Base-by-base conservation (phyloP, 2,888 invertebrate genomes). In the Cerastoderma edule region DNA sequence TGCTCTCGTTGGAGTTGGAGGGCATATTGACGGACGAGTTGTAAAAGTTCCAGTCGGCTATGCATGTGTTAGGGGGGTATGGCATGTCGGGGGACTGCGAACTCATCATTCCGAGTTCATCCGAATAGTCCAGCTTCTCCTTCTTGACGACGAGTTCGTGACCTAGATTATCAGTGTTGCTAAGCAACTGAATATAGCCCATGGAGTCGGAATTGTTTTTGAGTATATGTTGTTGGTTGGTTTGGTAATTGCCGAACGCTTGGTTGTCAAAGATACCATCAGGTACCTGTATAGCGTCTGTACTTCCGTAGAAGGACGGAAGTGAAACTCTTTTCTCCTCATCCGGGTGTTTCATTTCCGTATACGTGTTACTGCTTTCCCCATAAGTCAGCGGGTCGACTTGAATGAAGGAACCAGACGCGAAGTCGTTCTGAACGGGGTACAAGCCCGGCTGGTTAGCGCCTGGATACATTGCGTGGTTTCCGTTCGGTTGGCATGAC, bases 11-110 rank as follows among this genome's bases (percentile, higher is more conserved):
- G n/a, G 50, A n/a, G 30, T 33, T 66, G 1, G 53, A 22, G 33
- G 48, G 33, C 27, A 33, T 16, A 24, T 63, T 50, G 33, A 63
- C 35, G 0, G 71, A 1, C 2, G 60, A 33, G 46, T 75, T 70
- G 56, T 73, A 81, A 50, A 72, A 78, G 46, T 75, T 75, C 81
- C 81, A 81, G 63, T 81, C 81, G 16, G 68, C 30, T n/a, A 78
- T 71, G 63, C 81, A 73, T 1, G 81, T 78, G 54, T 75, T 81
- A 28, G 75, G 64, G 13, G 75, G 72, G 53, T 68, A 81, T 19
- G 66, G 65, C 48, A 73, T 81, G 56, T 78, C 81, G 0, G 70
- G 64, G 6, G 65, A 65, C 24, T 77, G 73, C 1, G 63, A 56
- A 6, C 35, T 53, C 28, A 27, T 53, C 67, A 78, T 63, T 22